phyloP scores from a whole-genome alignment of 2,797 vertebrate genomes.

The Valencia hispanica region DNA sequence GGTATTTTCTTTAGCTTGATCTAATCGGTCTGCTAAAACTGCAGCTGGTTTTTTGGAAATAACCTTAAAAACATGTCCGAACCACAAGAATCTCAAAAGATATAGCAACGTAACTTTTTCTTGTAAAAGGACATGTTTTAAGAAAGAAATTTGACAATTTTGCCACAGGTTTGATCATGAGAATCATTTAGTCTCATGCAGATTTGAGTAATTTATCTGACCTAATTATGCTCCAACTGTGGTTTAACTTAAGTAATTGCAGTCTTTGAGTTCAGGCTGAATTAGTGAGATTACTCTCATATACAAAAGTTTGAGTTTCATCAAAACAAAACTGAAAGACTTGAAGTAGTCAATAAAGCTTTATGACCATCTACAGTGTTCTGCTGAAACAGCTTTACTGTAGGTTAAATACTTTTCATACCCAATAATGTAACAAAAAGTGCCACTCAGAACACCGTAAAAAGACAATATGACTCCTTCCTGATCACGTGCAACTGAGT shows the following conservation, averaged over 20 bases:
- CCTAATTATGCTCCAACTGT: background rate
- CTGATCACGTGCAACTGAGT: constrained; percentile 5
- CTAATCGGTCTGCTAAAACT: background rate
- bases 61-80: background rate
- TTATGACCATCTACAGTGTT: background rate
- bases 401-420: background rate
- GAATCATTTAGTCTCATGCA: background rate
- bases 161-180: background rate
- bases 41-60: background rate
- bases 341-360: background rate
- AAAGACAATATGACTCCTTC: background rate
- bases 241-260: background rate
- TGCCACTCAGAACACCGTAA: background rate
- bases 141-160: background rate
- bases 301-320: background rate
- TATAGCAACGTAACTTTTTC: background rate
- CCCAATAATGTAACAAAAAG: background rate
- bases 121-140: background rate
- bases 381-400: background rate
- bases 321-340: background rate
- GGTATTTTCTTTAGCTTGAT: constrained; percentile 12
- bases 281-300: background rate
- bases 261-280: background rate
- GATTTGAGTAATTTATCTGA: background rate
- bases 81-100: background rate